Base-by-base conservation (phyloP, 2,888 invertebrate species). In the Drepanosiphum platanoidis region DNA sequence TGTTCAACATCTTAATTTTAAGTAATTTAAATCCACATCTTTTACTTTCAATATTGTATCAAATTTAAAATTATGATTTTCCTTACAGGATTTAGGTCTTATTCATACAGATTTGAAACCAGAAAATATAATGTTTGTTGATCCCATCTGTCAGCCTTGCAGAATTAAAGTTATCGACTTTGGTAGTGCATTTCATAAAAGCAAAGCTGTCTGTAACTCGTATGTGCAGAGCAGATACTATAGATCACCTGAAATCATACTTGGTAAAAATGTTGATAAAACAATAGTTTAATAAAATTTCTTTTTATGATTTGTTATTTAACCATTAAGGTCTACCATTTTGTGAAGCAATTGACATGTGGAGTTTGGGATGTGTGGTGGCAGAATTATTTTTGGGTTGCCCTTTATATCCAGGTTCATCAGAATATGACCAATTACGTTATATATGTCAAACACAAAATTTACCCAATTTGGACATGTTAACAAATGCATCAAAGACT, bases 321-420 rank as follows among this genome's bases (percentile, higher is more conserved):
- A 42, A 68, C n/a, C 87, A 2, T 52, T 52, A 22, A 90, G 90
- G 99, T 34, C 92, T 99, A 88, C 99, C 98, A 87, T 99, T 99
- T 92, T 98, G 98, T 91, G 99, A 99, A 91, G 97, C 99, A 22
- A 99, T 99, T 89, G 99, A 99, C 91, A 99, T 99, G 99, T 99
- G 99, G 99, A 99, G 98, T 9, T 92, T 99, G 88, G 99, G 99
- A 86, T 99, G 99, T 91, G 99, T 99, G 87, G 98, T 99, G 74
- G 99, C 99, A 3, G 99, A 99, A 90, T 92, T 99, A 88, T 99
- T 99, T 91, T 93, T 99, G 71, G 99, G 99, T 87, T 99, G 99
- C 99, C 99, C 99, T 27, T 92, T 99, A 61, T 99, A 99, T 91
- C 99, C 99, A 0, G 99, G 99, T 87, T 97, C 97, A 81, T 98